Percentiles rank a stretch among this genome's conserved stretches.
These are phyloP conservation scores for Lagorchestes hirsutus DNA, from an alignment of 2,797 vertebrate species.

Conservation along the genomic window DNA sequence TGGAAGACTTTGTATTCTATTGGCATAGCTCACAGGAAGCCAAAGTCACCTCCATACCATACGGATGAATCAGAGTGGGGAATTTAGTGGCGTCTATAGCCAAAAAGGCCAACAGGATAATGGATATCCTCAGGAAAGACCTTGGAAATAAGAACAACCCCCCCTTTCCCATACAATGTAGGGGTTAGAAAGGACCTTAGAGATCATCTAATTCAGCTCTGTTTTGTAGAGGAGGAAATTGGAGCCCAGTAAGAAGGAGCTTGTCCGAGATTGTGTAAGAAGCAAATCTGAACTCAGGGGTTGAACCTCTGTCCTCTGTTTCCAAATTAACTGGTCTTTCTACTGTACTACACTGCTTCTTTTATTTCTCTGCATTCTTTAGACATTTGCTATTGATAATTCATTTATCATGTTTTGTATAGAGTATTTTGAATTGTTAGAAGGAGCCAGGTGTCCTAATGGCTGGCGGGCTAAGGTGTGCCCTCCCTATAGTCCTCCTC, in stretches of 20 bases:
- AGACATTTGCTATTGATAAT: background rate
- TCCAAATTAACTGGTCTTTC: background rate
- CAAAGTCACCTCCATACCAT: background rate
- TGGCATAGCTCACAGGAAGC: background rate
- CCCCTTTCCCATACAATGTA: background rate
- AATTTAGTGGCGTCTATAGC: background rate
- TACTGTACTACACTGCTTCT: background rate
- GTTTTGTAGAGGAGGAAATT: background rate
- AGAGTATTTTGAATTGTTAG: background rate
- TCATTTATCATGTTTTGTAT: background rate
- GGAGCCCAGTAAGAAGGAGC: background rate
- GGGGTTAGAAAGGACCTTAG: background rate
- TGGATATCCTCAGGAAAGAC: conserved; percentile 1
- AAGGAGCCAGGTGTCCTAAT: background rate
- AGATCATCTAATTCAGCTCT: background rate
- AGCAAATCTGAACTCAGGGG: background rate
- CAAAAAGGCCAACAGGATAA: conserved; percentile 2
- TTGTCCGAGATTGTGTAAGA: background rate
- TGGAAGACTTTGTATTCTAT: background rate
- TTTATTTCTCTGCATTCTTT: background rate
- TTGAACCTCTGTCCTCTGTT: background rate
- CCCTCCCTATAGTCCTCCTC: background rate
- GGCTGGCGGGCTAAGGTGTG: background rate
- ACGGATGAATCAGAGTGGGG: background rate
- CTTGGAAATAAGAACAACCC: background rate